These are phyloP conservation scores for Bryconaethiops microstoma DNA, from an alignment of 2,797 vertebrate species.

Conservation along the genomic window DNA sequence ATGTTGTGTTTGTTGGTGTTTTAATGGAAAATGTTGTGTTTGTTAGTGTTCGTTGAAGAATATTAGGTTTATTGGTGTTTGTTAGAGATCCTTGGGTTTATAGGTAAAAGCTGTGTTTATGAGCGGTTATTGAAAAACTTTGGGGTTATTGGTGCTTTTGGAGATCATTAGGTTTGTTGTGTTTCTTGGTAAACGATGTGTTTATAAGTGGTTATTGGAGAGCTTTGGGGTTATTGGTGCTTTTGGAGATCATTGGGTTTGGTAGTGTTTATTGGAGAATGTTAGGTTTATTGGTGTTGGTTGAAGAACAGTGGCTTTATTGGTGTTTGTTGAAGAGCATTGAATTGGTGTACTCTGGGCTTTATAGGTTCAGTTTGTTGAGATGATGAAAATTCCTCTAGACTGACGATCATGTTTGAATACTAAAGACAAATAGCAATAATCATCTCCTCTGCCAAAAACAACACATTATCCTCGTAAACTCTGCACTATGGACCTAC, in stretches of 20 bases:
- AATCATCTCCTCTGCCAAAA: slow-evolving; percentile 5
- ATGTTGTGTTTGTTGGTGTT: not conserved
- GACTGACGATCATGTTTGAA: not conserved
- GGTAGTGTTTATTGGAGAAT: not conserved
- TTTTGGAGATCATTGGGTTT: not conserved
- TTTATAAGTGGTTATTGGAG: not conserved
- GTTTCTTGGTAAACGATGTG: not conserved
- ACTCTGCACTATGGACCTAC: slow-evolving; percentile 26
- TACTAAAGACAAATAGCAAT: slow-evolving; percentile 15
- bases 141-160: not conserved
- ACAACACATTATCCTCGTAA: slow-evolving; percentile 16
- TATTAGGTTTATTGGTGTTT: not conserved
- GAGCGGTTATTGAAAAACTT: not conserved
- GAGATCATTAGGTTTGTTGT: not conserved
- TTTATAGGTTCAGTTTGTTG: not conserved
- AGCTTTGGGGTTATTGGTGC: not conserved
- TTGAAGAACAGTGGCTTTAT: not conserved
- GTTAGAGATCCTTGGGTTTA: not conserved
- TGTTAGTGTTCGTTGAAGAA: not conserved
- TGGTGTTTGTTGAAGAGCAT: not conserved
- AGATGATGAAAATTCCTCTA: not conserved
- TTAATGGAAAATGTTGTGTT: too few species aligned
- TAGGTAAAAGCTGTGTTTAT: too few species aligned
- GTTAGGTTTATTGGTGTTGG: not conserved
- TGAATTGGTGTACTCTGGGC: not conserved